Evolutionary conservation across 2,797 vertebrate species (phyloP).

Genomic region (Chloroceryle inda): DNA sequence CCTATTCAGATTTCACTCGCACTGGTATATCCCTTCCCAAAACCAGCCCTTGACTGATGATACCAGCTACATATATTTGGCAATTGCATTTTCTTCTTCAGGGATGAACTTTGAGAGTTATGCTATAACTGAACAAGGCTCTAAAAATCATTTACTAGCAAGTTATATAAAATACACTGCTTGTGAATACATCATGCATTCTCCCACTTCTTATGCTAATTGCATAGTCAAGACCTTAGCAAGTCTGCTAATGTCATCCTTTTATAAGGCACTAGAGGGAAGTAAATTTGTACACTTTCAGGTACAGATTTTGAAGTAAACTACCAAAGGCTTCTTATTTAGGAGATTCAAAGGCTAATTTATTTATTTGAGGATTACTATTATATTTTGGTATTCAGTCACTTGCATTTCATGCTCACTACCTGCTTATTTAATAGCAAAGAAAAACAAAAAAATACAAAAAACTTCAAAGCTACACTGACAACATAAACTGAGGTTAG

Average conservation of each 20-base stretch:
- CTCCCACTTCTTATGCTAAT: background rate
- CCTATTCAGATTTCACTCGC: background rate
- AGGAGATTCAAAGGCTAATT: background rate
- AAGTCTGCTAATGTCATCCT: background rate
- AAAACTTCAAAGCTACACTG: background rate
- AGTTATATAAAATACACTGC: background rate
- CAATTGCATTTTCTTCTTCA: background rate
- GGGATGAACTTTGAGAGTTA: background rate
- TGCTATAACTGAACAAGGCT: background rate
- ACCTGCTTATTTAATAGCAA: background rate
- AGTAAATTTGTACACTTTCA: background rate
- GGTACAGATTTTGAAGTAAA: background rate
- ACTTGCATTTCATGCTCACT: background rate
- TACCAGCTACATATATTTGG: background rate
- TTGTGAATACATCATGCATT: background rate
- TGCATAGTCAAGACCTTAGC: background rate
- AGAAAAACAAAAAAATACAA: background rate
- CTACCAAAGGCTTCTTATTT: background rate
- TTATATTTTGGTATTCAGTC: background rate
- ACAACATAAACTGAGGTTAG: background rate
- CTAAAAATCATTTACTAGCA: constrained; percentile 4
- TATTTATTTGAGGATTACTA: background rate
- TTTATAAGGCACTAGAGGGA: background rate
- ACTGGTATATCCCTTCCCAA: background rate
- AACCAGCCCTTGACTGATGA: background rate